Percentiles rank a stretch among this genome's conserved stretches.
Conservation (phyloP, 2,113 vertebrate species). For the Pedionomus torquatus region DNA sequence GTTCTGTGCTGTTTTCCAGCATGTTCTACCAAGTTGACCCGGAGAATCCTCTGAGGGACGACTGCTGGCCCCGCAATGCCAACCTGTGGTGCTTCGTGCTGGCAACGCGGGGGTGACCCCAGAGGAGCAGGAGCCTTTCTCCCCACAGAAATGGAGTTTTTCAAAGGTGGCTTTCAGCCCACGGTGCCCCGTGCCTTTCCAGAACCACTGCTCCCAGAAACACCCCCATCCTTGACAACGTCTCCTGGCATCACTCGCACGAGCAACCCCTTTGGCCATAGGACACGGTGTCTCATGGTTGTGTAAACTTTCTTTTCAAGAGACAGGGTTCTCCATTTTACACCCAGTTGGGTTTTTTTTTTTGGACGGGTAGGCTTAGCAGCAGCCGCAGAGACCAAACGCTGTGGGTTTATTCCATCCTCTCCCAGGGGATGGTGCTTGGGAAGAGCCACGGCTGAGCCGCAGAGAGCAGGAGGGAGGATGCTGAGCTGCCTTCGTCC, state of each 20-base stretch:
- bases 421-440: not conserved
- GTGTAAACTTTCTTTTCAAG: no score
- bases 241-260: rapidly evolving
- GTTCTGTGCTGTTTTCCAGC: no score
- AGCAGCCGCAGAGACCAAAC: rapidly evolving
- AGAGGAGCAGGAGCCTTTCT: not conserved
- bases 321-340: not conserved
- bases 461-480: rapidly evolving
- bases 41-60: rapidly evolving
- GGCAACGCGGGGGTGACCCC: rapidly evolving
- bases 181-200: rapidly evolving
- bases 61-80: rapidly evolving
- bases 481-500: not conserved
- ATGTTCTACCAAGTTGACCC: rapidly evolving
- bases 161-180: not conserved
- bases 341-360: rapidly evolving
- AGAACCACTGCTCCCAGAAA: not conserved
- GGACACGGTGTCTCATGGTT: rapidly evolving
- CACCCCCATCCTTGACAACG: rapidly evolving
- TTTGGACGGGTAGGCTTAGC: rapidly evolving
- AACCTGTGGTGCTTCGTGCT: rapidly evolving
- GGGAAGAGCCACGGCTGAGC: not conserved
- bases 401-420: rapidly evolving
- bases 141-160: not conserved
- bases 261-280: rapidly evolving